phyloP scores from a whole-genome alignment of 2,888 invertebrate species.

The Drosophila incognita region DNA sequence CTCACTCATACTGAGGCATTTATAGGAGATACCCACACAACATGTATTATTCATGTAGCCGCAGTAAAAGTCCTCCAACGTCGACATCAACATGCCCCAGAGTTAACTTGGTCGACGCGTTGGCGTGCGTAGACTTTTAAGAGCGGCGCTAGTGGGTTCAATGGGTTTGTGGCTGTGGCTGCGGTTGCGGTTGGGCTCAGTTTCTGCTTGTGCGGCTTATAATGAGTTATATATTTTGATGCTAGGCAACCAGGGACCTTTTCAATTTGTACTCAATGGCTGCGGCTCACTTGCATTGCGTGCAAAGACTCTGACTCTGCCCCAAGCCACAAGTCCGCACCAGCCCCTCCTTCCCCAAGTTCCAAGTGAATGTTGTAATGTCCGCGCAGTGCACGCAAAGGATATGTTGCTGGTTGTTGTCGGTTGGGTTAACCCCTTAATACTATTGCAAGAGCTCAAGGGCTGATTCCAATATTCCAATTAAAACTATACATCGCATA shows the following conservation, averaged over 20 bases:
- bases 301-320: slow-evolving; percentile 29
- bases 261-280: slow-evolving; percentile 58
- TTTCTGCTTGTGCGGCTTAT: slow-evolving; percentile 42
- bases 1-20: not conserved
- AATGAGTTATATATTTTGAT: slow-evolving; percentile 63
- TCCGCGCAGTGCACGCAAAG: slow-evolving; percentile 31
- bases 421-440: slow-evolving; percentile 8
- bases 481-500: slow-evolving; percentile 30
- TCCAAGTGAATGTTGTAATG: not conserved
- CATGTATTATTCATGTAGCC: slow-evolving; percentile 75
- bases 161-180: slow-evolving; percentile 7
- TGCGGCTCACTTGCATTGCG: slow-evolving; percentile 57
- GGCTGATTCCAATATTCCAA: slow-evolving; percentile 30
- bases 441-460: slow-evolving; percentile 18
- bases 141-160: slow-evolving; percentile 31
- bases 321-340: not conserved
- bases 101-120: slow-evolving; percentile 70
- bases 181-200: slow-evolving; percentile 8
- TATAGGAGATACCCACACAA: slow-evolving; percentile 25
- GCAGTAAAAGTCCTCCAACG: slow-evolving; percentile 69
- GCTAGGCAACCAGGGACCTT: slow-evolving; percentile 53
- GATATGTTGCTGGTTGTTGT: slow-evolving; percentile 2
- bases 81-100: slow-evolving; percentile 62
- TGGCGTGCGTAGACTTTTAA: slow-evolving; percentile 79
- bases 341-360: not conserved